Percentiles rank a stretch among this genome's conserved stretches.
Evolutionary conservation across 2,113 vertebrate species (phyloP).

Genomic region (Pagrus major): DNA sequence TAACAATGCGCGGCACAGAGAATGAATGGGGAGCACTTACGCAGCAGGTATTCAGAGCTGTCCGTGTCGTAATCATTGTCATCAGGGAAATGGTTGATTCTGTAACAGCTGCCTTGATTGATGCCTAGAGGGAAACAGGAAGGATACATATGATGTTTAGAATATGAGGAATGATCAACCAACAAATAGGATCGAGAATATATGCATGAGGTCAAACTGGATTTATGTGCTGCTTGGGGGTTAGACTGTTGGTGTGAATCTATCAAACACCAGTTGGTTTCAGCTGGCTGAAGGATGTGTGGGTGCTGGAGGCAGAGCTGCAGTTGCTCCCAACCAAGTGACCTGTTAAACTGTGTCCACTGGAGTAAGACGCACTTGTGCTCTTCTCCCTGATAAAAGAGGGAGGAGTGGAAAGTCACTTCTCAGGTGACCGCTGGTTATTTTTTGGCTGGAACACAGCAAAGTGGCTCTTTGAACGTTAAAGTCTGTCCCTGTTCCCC

Average conservation of each 20-base stretch:
- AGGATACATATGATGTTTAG: not conserved
- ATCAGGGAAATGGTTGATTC: constrained; percentile 99
- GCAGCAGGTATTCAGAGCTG: constrained; percentile 98
- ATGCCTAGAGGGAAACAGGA: constrained; percentile 84
- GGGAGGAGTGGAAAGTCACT: not conserved
- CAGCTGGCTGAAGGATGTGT: constrained; percentile 1
- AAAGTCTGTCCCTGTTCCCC: not conserved
- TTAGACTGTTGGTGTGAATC: constrained; percentile 2
- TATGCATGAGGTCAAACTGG: not conserved
- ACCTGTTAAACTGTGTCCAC: constrained; percentile 20
- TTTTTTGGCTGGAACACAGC: not conserved
- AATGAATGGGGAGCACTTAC: constrained; percentile 85
- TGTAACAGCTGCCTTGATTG: constrained; percentile 96
- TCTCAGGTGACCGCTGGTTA: not conserved
- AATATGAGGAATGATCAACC: not conserved
- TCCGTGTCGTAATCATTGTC: constrained; percentile 99
- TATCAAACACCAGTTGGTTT: constrained; percentile 8
- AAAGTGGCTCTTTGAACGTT: not conserved
- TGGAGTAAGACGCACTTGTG: constrained; percentile 6
- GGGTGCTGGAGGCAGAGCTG: not conserved
- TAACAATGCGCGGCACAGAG: constrained; percentile 6
- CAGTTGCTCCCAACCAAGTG: not conserved
- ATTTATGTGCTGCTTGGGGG: not conserved
- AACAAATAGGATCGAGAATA: not conserved
- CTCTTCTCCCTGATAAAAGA: constrained; percentile 19